Evolutionary conservation across 2,888 invertebrate species (phyloP), one percentile per base, ranked within the genome.

Genomic region (Argyresthia goedartella): DNA sequence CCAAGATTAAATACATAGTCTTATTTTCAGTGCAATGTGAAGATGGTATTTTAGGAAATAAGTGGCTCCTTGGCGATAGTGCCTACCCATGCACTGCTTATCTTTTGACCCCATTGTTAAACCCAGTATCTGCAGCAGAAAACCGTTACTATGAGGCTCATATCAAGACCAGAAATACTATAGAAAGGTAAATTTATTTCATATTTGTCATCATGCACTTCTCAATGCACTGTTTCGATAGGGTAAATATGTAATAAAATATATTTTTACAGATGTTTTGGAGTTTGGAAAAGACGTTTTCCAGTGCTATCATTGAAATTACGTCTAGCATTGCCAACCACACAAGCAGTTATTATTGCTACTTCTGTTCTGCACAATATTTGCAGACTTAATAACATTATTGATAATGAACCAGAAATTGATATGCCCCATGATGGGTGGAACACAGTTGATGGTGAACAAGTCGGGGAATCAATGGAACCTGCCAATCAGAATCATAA

Each of bases 301-400:
- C 49, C 50, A 42, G 50, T 50, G 33, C 25, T 50, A 33, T 42
- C 50, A 41, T n/a, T 50, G 13, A 33, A 25, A 50, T 34, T 44
- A 50, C 42, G 52, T 11, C 41, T 52, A 36, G 36, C 52, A 13
- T 42, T 52, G 34, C 36, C 43, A 33, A 52, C 16, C 44, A 49
- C 35, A 34, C 44, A 49, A 44, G 49, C 52, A 35, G 49, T 52
- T 3, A 49, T 52, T 25, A 52, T 52, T 41, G 52, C 52, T 16
- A 52, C 52, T 42, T 49, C 49, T 44, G 44, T 52, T 43, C 39
- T 52, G 35, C 52, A 52, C 43, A 52, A 52, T 47, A 52, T 52
- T 36, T 52, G 52, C 35, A 52, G 52, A 47, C 14, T 33, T 14
- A 33, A 36, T 9, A 49, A 52, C 34, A 46, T 52, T 13, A 16